Base-by-base conservation (phyloP, 2,888 invertebrate species). In the Drosophila nigritarsus region DNA sequence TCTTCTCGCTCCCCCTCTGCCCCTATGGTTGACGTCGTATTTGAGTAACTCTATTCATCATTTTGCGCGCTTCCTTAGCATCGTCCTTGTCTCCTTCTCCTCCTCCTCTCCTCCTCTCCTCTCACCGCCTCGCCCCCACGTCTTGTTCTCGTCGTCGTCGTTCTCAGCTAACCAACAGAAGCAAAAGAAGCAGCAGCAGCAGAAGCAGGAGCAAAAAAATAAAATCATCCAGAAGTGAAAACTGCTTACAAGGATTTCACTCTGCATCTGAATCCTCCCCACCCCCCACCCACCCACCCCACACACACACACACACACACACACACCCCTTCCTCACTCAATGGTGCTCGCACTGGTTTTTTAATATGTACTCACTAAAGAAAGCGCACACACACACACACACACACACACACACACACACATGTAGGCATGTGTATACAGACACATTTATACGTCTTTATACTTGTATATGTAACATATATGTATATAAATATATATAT, bases 11-110 rank as follows among this genome's bases (percentile, higher is more conserved):
- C 53, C 59, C 18, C 7, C 15, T 24, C 48, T 27, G 48, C 6
- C 13, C 20, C 20, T 11, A 34, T 29, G 50, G 42, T 64, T 58
- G 66, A 40, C 49, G 65, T 55, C 65, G 78, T 85, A 85, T 85
- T 85, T 89, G 84, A 87, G 84, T 85, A 89, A 89, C 90, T 85
- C 84, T 85, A 85, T 85, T 85, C 85, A 86, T 90, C 90, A 86
- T 86, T 90, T 88, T 88, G 87, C 66, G 79, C 78, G 83, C 77
- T 76, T 83, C 69, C 50, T 80, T 76, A 61, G 81, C 73, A 29
- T 56, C 67, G 63, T 54, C 62, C 55, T 62, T 53, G 55, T 56
- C 49, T 45, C 24, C 24, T 24, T 15, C 4, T 45, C 1, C 20
- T 42, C 9, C 20, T 18, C 15, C 38, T 15, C 20, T 42, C 9